These are phyloP conservation scores for Oryzias celebensis DNA, from an alignment of 2,113 vertebrate species.

Conservation along the genomic window DNA sequence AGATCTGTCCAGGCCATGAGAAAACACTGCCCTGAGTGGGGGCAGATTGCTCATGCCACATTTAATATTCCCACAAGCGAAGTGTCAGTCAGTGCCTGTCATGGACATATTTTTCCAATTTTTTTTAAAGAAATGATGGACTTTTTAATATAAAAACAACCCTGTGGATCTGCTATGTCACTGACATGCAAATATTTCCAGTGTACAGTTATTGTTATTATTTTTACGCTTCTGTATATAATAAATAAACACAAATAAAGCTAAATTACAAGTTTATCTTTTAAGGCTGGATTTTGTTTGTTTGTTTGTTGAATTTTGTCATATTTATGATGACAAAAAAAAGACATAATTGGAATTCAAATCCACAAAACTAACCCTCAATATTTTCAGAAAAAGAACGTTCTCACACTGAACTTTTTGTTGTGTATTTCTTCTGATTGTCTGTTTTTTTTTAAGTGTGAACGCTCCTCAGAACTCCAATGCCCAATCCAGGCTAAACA, in stretches of 20 bases:
- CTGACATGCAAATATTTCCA: conserved; percentile 10
- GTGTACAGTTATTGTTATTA: conserved; percentile 65
- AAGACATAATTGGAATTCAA: neutral
- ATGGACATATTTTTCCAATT: conserved; percentile 1
- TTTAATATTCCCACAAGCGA: conserved; percentile 23
- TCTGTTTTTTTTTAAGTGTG: neutral
- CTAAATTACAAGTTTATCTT: conserved; percentile 7
- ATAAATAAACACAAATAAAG: conserved; percentile 55
- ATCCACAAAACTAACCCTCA: neutral
- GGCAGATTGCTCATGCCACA: conserved; percentile 22
- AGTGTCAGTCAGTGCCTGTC: conserved; percentile 17
- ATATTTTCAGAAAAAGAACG: neutral
- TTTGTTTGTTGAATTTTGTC: neutral
- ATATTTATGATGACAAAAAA: neutral
- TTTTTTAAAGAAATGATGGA: conserved; percentile 17
- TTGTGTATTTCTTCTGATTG: no score
- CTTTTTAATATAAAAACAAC: no score
- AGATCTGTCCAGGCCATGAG: conserved; percentile 33
- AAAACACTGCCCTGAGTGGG: conserved; percentile 16
- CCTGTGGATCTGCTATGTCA: conserved; percentile 27
- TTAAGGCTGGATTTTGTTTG: no score
- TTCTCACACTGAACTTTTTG: no score
- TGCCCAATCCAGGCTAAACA: no score
- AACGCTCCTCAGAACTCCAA: no score
- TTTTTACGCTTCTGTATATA: conserved; percentile 53